Evolutionary conservation across 2,888 invertebrate species (phyloP).

Genomic region (Colletes collaris): DNA sequence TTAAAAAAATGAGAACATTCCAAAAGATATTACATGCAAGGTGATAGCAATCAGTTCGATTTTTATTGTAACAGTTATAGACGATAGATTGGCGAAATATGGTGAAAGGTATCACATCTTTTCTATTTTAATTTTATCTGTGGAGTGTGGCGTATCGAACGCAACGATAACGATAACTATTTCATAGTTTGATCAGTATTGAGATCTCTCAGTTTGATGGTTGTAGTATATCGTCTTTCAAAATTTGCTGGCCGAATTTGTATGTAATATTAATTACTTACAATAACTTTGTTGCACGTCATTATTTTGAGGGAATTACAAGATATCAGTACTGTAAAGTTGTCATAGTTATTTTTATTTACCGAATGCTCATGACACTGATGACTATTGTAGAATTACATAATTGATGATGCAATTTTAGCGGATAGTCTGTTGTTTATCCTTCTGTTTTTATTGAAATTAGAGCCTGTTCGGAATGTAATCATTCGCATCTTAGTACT

Average conservation of each 20-base stretch:
- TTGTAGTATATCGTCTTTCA: slow-evolving; percentile 16
- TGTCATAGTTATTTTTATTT: slow-evolving; percentile 1
- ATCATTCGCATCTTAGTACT: slow-evolving; percentile 1
- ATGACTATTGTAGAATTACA: neutral
- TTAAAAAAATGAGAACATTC: slow-evolving; percentile 46
- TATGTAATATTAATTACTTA: slow-evolving; percentile 26
- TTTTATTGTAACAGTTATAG: slow-evolving; percentile 10
- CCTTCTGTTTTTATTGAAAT: slow-evolving; percentile 11
- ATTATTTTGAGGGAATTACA: neutral
- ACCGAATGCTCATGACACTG: neutral
- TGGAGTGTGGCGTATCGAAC: slow-evolving; percentile 3
- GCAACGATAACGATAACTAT: neutral
- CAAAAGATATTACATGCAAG: slow-evolving; percentile 32
- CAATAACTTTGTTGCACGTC: slow-evolving; percentile 6
- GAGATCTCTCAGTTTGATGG: slow-evolving; percentile 14
- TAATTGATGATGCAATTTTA: neutral
- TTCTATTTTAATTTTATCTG: slow-evolving; percentile 21
- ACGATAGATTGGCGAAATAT: slow-evolving; percentile 9
- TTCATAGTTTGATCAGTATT: slow-evolving; percentile 45
- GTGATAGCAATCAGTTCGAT: slow-evolving; percentile 18
- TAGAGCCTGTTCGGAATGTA: neutral
- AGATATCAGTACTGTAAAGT: slow-evolving; percentile 21
- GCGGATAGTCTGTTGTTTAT: neutral
- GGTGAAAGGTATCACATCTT: neutral
- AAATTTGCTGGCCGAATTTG: slow-evolving; percentile 57